Evolutionary conservation across 2,113 vertebrate genomes (phyloP).

Genomic region (Cavia porcellus): DNA sequence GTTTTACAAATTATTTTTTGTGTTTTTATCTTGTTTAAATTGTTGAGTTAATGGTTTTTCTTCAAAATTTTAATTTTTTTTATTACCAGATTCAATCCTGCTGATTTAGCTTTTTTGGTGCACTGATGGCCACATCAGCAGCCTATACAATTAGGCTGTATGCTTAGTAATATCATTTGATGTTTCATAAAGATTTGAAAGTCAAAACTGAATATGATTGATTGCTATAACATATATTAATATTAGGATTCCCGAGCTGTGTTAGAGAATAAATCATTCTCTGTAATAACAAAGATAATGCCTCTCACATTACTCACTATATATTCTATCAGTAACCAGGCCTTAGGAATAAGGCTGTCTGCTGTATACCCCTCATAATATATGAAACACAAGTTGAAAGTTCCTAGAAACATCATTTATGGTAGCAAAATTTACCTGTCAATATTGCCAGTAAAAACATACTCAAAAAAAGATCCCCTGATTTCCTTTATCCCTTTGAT

Average conservation of each 20-base stretch:
- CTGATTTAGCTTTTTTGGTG: conserved; percentile 73
- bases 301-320: conserved; percentile 61
- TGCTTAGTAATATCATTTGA: conserved; percentile 70
- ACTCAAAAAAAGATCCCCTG: not conserved
- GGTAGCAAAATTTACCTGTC: conserved; percentile 16
- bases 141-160: conserved; percentile 29
- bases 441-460: conserved; percentile 9
- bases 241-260: conserved; percentile 62
- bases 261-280: conserved; percentile 59
- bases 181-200: conserved; percentile 77
- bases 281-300: conserved; percentile 66
- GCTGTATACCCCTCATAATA: not conserved
- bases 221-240: conserved; percentile 60
- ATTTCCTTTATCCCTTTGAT: not conserved
- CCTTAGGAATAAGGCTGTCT: conserved; percentile 30
- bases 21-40: conserved; percentile 84
- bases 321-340: conserved; percentile 41
- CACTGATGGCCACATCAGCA: conserved; percentile 73
- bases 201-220: conserved; percentile 72
- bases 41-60: conserved; percentile 83
- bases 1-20: conserved; percentile 87
- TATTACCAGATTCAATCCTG: conserved; percentile 77
- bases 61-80: conserved; percentile 50
- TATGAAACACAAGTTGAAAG: not conserved
- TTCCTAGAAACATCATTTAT: conserved; percentile 42